Base-by-base conservation (phyloP, 1,140 invertebrate genomes). In the Pseudomyrmex concolor region DNA sequence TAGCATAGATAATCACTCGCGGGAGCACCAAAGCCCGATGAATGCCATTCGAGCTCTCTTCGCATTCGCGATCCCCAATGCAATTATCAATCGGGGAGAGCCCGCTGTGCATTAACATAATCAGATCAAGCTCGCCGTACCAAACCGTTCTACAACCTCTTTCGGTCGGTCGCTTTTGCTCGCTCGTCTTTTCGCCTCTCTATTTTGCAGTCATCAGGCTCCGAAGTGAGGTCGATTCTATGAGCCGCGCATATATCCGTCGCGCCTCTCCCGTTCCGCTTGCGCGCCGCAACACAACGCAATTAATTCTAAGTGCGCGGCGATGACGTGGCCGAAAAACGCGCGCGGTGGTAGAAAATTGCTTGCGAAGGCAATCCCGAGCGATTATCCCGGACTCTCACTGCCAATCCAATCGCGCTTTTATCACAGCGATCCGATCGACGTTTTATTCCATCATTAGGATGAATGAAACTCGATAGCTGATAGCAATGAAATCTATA, bases 1-100 rank as follows among this genome's bases (percentile, higher is more conserved):
- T 91, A 91, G 91, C 91, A 92, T 92, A 90, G 90, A 91, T 92
- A 92, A 92, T 92, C 89, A 92, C 91, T 91, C 91, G 60, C 68
- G 91, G 90, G 91, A 91, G 74, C 83, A 74, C 57, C 57, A 1
- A 12, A 73, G 71, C 72, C 70, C 84, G 84, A 34, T 51, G 86
- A 91, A 89, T 84, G 83, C 82, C 77, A 73, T 87, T 80, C 83
- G 48, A 73, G 80, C 80, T 72, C 83, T 86, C 90, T 63, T 66
- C 70, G 71, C 84, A 70, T 84, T 80, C 71, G 83, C 84, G 80
- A 86, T 76, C 73, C 86, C 86, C 88, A 83, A 92, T 90, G 89
- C 89, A 90, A 92, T 92, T 92, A 91, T 92, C 91, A 92, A 90
- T 92, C 89, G 90, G 43, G 76, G 34, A 89, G 88, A 89, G 89